These are phyloP conservation scores for Pegea sp. DNA, from an alignment of 23 tunicate species.

Conservation along the genomic window DNA sequence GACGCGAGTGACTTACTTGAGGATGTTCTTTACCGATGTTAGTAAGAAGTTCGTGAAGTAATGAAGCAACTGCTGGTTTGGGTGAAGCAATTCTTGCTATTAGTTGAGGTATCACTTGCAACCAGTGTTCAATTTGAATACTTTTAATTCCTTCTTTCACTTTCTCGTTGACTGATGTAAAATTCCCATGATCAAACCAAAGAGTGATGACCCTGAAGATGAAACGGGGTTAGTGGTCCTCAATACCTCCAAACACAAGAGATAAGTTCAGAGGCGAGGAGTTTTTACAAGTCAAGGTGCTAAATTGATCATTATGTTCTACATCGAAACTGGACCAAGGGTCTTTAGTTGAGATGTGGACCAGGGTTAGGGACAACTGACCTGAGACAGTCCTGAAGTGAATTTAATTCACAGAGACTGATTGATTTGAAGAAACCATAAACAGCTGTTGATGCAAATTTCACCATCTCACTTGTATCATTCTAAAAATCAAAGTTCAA, in stretches of 20 bases:
- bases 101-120: conserved; percentile 92
- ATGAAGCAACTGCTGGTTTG: conserved; percentile 23
- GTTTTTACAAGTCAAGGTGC: too few species aligned
- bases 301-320: too few species aligned
- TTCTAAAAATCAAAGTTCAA: neutral
- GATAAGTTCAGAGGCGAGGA: too few species aligned
- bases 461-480: conserved; percentile 12
- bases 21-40: conserved; percentile 84
- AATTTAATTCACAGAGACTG: conserved; percentile 37
- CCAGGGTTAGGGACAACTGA: conserved; percentile 3
- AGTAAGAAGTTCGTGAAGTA: conserved; percentile 45
- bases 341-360: too few species aligned
- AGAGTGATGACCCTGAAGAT: conserved; percentile 43
- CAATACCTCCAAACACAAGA: too few species aligned
- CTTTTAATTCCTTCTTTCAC: conserved; percentile 66
- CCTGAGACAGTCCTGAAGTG: conserved; percentile 74
- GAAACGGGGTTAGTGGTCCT: too few species aligned
- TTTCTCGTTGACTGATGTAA: conserved; percentile 16
- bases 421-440: conserved; percentile 80
- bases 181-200: conserved; percentile 87
- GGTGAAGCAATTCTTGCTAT: conserved; percentile 84
- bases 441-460: conserved; percentile 55
- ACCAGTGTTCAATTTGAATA: conserved; percentile 84
- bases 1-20: conserved; percentile 62
- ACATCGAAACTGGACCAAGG: too few species aligned